Conservation (phyloP, 1,140 invertebrate genomes). For the Lepidurus couesii region DNA sequence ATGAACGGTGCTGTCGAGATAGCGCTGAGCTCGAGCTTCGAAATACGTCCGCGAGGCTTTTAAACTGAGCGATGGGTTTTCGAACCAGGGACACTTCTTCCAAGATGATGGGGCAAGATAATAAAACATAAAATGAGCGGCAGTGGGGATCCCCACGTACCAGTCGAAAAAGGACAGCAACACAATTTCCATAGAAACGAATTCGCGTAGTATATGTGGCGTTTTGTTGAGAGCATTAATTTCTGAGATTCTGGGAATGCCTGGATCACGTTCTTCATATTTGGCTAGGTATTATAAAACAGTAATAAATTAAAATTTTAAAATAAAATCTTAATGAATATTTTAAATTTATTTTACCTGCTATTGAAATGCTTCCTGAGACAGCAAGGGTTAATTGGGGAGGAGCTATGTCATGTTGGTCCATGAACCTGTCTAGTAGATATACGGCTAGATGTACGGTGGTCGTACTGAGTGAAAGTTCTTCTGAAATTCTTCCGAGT, state of each 20-base stretch:
- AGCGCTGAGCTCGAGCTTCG: not conserved
- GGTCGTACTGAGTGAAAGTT: not conserved
- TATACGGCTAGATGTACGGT: not conserved
- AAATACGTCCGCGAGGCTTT: not conserved
- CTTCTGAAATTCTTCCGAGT: not conserved
- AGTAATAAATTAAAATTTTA: not conserved
- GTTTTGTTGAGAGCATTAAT: slow-evolving; percentile 1
- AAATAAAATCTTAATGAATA: not conserved
- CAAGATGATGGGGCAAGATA: not conserved
- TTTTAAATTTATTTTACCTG: not conserved
- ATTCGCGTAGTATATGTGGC: not conserved
- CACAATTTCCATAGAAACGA: slow-evolving; percentile 6
- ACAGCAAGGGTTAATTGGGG: not conserved
- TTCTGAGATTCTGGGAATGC: slow-evolving; percentile 13
- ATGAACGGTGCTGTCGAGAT: not conserved
- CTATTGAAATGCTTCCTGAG: not conserved
- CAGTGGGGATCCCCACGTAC: slow-evolving; percentile 9
- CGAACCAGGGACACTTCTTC: not conserved
- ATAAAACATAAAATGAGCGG: not conserved
- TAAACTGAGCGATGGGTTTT: not conserved
- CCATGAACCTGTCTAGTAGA: not conserved
- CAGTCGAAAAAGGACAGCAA: not conserved
- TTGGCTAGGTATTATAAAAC: not conserved
- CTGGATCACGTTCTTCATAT: not conserved
- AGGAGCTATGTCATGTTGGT: not conserved